Percentiles rank a stretch among this genome's conserved stretches.
phyloP scores from a whole-genome alignment of 2,888 invertebrate species.

The Xanthostigma xanthostigma region DNA sequence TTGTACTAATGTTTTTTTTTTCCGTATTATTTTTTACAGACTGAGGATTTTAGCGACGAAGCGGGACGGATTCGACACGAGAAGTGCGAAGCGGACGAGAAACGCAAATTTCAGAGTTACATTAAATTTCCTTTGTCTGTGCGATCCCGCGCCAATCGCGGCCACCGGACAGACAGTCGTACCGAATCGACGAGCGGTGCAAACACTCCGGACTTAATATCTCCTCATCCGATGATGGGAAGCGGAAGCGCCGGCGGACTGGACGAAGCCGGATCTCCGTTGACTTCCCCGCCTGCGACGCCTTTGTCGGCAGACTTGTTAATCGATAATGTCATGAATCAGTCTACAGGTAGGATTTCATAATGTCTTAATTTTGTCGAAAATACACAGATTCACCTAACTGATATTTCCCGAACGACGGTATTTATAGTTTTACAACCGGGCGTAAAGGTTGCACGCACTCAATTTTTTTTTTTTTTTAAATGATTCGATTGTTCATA shows the following conservation, averaged over 20 bases:
- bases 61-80: conserved; percentile 56
- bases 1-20: conserved; percentile 5
- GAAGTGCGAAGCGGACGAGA: conserved; percentile 65
- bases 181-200: conserved; percentile 50
- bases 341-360: conserved; percentile 15
- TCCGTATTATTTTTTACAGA: conserved; percentile 22
- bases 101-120: conserved; percentile 53
- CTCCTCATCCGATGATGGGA: conserved; percentile 35
- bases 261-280: conserved; percentile 21
- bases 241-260: conserved; percentile 22
- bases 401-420: too few relatives aligned
- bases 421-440: too few relatives aligned
- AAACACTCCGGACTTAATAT: conserved; percentile 59
- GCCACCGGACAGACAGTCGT: conserved; percentile 42
- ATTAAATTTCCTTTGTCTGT: conserved; percentile 29
- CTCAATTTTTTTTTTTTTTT: too few relatives aligned
- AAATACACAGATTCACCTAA: too few relatives aligned
- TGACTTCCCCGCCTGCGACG: conserved; percentile 36
- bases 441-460: too few relatives aligned
- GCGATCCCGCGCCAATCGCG: conserved; percentile 41
- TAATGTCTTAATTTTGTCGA: too few relatives aligned
- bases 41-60: conserved; percentile 70
- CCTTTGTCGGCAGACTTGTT: conserved; percentile 24
- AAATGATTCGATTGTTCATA: too few relatives aligned
- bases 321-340: conserved; percentile 12